phyloP scores from a whole-genome alignment of 2,797 vertebrate genomes.

The Gambusia yucatana region DNA sequence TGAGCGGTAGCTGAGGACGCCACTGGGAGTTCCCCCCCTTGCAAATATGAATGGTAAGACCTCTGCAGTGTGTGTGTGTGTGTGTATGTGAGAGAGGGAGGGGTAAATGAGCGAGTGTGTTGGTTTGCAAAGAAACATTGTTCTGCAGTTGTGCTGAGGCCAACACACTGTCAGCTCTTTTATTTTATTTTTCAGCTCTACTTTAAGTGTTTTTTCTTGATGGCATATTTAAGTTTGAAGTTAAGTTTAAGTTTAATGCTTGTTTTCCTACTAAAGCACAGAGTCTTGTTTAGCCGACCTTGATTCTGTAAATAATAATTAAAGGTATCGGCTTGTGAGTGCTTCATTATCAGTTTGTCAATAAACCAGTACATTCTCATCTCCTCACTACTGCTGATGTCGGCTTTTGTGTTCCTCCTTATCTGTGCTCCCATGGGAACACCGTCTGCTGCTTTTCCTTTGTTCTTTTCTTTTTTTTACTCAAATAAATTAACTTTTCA shows the following conservation, averaged over 20 bases:
- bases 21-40: conserved; percentile 62
- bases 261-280: not conserved
- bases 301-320: conserved; percentile 24
- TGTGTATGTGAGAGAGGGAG: not conserved
- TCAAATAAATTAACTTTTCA: not conserved
- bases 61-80: conserved; percentile 16
- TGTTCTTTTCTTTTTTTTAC: not conserved
- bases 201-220: conserved; percentile 5
- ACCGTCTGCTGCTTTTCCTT: not conserved
- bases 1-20: conserved; percentile 67
- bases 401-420: not conserved
- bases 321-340: conserved; percentile 16
- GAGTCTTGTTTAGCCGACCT: conserved; percentile 18
- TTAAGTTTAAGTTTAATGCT: not conserved
- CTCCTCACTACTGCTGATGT: conserved; percentile 5
- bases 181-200: not conserved
- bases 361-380: conserved; percentile 25
- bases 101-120: not conserved
- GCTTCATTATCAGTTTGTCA: conserved; percentile 54
- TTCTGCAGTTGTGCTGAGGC: conserved; percentile 27
- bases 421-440: not conserved
- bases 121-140: conserved; percentile 1
- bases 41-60: conserved; percentile 78
- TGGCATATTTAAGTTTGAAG: not conserved
- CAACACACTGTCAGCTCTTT: conserved; percentile 11